Evolutionary conservation across 2,888 invertebrate species (phyloP).

Genomic region (Epinotia brunnichana): DNA sequence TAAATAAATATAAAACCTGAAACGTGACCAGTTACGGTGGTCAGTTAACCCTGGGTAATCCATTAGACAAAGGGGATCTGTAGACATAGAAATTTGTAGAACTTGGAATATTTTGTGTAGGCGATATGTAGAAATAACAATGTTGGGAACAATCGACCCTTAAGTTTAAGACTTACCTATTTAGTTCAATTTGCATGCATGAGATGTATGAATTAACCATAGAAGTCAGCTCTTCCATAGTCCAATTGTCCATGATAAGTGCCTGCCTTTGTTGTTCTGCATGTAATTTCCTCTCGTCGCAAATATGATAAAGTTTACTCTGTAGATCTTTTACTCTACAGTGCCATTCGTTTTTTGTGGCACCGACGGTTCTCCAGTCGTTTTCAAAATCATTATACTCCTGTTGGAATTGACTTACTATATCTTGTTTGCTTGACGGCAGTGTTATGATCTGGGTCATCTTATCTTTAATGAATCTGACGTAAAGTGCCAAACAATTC

Average conservation of each 20-base stretch:
- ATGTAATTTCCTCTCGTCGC: constrained; percentile 81
- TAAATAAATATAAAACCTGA: too few species aligned
- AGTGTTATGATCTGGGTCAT: constrained; percentile 81
- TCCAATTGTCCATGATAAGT: constrained; percentile 84
- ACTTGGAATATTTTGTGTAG: too few species aligned
- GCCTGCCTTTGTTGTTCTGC: constrained; percentile 80
- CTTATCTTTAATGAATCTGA: constrained; percentile 79
- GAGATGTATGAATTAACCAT: constrained; percentile 83
- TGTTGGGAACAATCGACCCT: constrained; percentile 39
- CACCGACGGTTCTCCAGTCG: constrained; percentile 82
- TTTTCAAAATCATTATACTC: constrained; percentile 84
- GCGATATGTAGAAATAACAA: too few species aligned
- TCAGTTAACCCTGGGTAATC: too few species aligned
- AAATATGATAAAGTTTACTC: constrained; percentile 80
- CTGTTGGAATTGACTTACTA: constrained; percentile 83
- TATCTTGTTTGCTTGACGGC: constrained; percentile 84
- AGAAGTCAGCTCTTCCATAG: constrained; percentile 79
- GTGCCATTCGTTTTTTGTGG: constrained; percentile 86
- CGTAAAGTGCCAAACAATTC: constrained; percentile 83
- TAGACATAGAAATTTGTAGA: too few species aligned
- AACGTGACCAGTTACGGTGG: too few species aligned
- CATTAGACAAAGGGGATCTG: too few species aligned
- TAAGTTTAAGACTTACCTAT: constrained; percentile 76
- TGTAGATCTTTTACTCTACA: constrained; percentile 81
- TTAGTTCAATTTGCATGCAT: constrained; percentile 85